phyloP scores from a whole-genome alignment of 2,888 invertebrate species.

The Marasmarcha lunaedactyla region DNA sequence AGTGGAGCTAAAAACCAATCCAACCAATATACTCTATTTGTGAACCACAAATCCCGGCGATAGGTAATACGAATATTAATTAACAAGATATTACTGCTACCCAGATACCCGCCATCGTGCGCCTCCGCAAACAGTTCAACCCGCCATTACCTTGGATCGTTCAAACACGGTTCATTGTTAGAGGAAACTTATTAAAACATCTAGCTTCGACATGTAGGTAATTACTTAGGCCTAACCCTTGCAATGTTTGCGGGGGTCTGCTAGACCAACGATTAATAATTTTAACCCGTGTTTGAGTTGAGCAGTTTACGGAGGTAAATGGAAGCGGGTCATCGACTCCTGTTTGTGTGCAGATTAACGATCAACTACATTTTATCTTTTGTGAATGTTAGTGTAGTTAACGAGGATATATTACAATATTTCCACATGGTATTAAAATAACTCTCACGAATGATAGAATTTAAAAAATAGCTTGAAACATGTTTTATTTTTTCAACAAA shows the following conservation, averaged over 20 bases:
- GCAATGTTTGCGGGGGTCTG: conserved; percentile 37
- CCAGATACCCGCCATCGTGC: no score
- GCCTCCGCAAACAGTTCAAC: conserved; percentile 2
- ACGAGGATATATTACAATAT: no score
- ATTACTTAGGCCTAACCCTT: conserved; percentile 45
- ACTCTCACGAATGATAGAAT: no score
- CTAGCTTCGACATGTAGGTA: conserved; percentile 39
- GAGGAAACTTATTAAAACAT: conserved; percentile 45
- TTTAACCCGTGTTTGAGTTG: conserved; percentile 46
- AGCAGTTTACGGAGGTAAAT: conserved; percentile 23
- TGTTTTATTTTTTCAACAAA: no score
- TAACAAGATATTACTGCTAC: no score
- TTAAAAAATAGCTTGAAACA: no score
- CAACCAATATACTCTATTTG: no score
- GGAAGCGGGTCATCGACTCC: conserved; percentile 25
- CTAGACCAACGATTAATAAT: conserved; percentile 44
- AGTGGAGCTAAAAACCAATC: no score
- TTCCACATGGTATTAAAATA: no score
- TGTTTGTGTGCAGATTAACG: neutral
- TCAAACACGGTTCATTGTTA: conserved; percentile 32
- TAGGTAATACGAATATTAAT: no score
- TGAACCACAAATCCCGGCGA: no score
- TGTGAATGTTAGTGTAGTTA: no score
- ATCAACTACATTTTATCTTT: neutral
- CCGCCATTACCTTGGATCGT: conserved; percentile 16